These are phyloP conservation scores for Akabosia matsudoensis DNA, from an alignment of 1,140 invertebrate species.

Conservation along the genomic window DNA sequence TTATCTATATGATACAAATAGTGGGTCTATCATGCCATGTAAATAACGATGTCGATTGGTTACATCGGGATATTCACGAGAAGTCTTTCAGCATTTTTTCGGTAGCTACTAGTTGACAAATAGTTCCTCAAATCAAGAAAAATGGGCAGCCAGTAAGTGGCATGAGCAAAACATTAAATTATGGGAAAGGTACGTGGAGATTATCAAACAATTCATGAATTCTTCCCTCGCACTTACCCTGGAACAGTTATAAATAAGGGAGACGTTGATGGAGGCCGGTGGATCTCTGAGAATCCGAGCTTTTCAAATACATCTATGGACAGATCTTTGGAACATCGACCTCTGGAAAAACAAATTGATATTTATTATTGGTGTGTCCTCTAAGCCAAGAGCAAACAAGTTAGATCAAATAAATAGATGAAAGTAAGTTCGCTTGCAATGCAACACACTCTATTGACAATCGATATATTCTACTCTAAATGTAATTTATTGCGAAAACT, in stretches of 20 bases:
- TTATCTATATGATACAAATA: no score
- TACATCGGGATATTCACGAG: background rate
- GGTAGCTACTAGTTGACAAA: background rate
- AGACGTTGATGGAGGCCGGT: constrained; percentile 32
- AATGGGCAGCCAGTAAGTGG: background rate
- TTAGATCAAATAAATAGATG: background rate
- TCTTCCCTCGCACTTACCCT: constrained; percentile 30
- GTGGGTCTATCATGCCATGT: no score
- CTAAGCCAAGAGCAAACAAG: background rate
- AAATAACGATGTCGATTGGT: background rate
- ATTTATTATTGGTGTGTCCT: background rate
- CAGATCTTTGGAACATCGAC: constrained; percentile 33
- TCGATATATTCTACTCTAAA: no score
- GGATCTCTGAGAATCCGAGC: constrained; percentile 36
- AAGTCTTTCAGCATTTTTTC: background rate
- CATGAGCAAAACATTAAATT: background rate
- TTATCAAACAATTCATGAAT: background rate
- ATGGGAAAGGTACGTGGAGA: background rate
- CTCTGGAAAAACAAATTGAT: constrained; percentile 28
- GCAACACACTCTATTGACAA: no score
- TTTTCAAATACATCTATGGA: constrained; percentile 26
- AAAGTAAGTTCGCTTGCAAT: background rate
- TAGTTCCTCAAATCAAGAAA: background rate
- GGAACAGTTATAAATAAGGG: constrained; percentile 44
- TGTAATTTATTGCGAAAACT: no score